These are phyloP conservation scores for Callithrix jacchus DNA, from an alignment of 2,113 vertebrate genomes.

Conservation along the genomic window DNA sequence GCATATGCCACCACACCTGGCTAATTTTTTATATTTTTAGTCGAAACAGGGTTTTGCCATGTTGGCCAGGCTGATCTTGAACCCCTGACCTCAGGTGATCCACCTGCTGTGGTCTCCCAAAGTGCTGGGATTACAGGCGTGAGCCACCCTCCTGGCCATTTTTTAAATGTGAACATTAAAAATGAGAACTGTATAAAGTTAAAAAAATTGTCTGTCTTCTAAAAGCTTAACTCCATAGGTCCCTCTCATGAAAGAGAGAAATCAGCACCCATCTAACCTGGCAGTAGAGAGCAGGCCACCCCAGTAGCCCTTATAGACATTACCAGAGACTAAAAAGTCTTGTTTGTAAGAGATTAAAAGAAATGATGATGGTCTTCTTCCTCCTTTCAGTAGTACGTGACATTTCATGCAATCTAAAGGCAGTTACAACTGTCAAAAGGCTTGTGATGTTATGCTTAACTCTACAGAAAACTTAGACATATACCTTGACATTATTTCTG, in stretches of 20 bases:
- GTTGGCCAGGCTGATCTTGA: no score
- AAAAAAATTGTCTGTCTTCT: not conserved
- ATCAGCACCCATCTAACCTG: rapidly evolving
- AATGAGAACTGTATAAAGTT: not conserved
- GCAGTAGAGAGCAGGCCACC: rapidly evolving
- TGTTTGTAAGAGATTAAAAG: not conserved
- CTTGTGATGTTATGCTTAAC: not conserved
- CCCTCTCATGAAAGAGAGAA: not conserved
- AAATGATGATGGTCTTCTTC: not conserved
- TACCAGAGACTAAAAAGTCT: not conserved
- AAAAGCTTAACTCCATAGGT: not conserved
- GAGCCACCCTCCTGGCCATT: no score
- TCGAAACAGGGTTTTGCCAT: no score
- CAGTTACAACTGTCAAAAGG: not conserved
- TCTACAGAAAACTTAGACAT: not conserved
- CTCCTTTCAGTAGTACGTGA: not conserved
- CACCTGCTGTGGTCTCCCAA: no score
- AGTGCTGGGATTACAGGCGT: no score
- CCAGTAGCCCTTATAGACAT: not conserved
- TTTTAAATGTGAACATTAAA: not conserved
- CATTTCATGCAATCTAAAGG: not conserved
- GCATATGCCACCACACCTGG: no score
- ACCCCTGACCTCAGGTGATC: no score
- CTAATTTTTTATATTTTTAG: no score
- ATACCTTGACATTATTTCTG: not conserved